Evolutionary conservation across 2,888 invertebrate genomes (phyloP).

Genomic region (Agonopterix heracliana): DNA sequence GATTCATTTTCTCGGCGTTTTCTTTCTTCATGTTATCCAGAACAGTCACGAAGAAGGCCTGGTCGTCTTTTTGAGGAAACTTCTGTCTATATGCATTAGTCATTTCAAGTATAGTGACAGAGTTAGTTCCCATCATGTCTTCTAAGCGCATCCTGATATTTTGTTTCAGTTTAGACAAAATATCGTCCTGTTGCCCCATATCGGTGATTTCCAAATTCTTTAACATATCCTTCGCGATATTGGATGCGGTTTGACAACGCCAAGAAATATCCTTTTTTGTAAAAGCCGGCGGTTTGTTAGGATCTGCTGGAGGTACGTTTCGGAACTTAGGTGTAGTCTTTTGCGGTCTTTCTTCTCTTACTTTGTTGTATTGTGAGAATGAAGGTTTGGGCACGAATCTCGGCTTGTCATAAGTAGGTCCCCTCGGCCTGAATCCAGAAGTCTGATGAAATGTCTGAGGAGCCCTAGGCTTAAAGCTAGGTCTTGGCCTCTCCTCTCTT

Average conservation of each 20-base stretch:
- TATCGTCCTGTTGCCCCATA: not conserved
- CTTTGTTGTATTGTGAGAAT: not conserved
- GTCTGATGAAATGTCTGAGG: not conserved
- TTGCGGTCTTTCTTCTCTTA: too few species aligned
- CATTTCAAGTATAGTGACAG: conserved; percentile 9
- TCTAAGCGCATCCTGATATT: conserved; percentile 22
- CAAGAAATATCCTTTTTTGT: conserved; percentile 10
- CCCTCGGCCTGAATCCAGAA: not conserved
- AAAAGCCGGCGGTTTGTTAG: not conserved
- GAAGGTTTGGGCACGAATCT: not conserved
- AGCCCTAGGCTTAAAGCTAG: not conserved
- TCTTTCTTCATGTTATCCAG: conserved; percentile 7
- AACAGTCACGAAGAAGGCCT: conserved; percentile 3
- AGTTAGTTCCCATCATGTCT: conserved; percentile 16
- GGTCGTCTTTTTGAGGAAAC: conserved; percentile 5
- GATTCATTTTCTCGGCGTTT: conserved; percentile 1
- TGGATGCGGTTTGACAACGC: conserved; percentile 12
- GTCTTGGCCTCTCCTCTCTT: not conserved
- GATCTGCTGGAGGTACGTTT: not conserved
- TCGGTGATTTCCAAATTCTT: not conserved
- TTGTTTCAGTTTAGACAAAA: conserved; percentile 13
- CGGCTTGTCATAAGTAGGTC: not conserved
- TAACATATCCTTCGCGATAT: conserved; percentile 8
- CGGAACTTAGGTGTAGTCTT: too few species aligned
- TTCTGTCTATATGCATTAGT: conserved; percentile 14